Conservation (phyloP, 2,797 vertebrate genomes). For the Prionace glauca region DNA sequence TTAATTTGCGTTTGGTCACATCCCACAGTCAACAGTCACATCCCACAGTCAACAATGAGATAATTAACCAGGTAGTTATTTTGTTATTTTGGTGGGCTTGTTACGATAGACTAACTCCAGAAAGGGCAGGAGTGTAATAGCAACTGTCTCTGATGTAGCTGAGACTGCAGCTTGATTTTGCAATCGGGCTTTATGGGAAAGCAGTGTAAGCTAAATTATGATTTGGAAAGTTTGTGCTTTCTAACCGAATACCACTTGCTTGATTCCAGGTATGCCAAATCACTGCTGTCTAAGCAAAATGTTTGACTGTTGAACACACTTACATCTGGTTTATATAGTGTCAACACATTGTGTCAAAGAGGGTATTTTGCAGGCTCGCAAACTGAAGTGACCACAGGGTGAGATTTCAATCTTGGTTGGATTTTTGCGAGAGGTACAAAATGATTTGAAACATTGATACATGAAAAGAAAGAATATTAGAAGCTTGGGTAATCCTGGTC, state of each 20-base stretch:
- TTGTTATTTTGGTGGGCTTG: neutral
- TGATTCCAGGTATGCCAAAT: conserved; percentile 60
- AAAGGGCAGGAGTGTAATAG: neutral
- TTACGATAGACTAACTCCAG: neutral
- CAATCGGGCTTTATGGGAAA: conserved; percentile 70
- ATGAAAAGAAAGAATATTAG: neutral
- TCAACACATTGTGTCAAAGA: neutral
- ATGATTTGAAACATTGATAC: neutral
- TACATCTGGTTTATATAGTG: neutral
- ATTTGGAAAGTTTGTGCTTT: conserved; percentile 58
- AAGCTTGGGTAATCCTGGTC: neutral
- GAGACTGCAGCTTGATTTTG: conserved; percentile 61
- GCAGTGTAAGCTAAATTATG: conserved; percentile 65
- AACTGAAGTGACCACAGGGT: neutral
- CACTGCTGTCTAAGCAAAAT: conserved; percentile 47
- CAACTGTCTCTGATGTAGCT: conserved; percentile 41
- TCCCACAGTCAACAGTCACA: neutral
- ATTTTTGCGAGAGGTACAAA: neutral
- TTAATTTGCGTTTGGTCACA: neutral
- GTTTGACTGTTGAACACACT: neutral
- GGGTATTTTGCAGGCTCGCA: too few species aligned
- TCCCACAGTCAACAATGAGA: neutral
- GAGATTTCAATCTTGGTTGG: neutral
- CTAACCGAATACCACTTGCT: conserved; percentile 56
- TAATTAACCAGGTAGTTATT: neutral